phyloP scores from a whole-genome alignment of 2,888 invertebrate genomes.

The Stenolophus ochropezus region DNA sequence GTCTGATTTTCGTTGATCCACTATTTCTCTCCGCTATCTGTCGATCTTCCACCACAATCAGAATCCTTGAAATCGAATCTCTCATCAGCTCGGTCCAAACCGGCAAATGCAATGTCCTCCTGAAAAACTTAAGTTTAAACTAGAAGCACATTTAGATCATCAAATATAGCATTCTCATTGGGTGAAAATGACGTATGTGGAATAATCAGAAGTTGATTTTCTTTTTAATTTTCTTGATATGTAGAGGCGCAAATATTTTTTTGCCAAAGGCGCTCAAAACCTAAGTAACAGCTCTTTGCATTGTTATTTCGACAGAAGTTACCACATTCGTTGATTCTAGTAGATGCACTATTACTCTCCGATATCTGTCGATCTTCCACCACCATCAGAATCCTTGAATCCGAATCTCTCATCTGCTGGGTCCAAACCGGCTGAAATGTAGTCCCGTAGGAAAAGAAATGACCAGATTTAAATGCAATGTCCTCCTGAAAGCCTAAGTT shows the following conservation, averaged over 20 bases:
- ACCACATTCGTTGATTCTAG: too few species aligned
- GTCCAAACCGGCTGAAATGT: slow-evolving; percentile 11
- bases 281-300: too few species aligned
- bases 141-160: slow-evolving; percentile 72
- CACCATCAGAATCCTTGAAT: neutral
- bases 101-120: slow-evolving; percentile 71
- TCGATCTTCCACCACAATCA: neutral
- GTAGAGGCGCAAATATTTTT: too few species aligned
- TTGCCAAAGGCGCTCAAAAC: too few species aligned
- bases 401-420: slow-evolving; percentile 4
- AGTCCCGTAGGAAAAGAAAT: slow-evolving; percentile 60
- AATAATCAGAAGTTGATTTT: too few species aligned
- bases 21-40: neutral
- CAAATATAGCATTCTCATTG: too few species aligned
- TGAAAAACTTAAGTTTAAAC: slow-evolving; percentile 70
- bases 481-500: slow-evolving; percentile 67
- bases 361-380: neutral
- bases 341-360: too few species aligned
- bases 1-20: too few species aligned
- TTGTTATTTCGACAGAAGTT: too few species aligned
- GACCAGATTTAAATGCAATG: slow-evolving; percentile 73
- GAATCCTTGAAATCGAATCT: neutral
- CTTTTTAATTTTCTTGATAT: too few species aligned
- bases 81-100: slow-evolving; percentile 12
- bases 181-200: too few species aligned